Evolutionary conservation across 2,888 invertebrate genomes (phyloP).

Genomic region (Yponomeuta evonymella): DNA sequence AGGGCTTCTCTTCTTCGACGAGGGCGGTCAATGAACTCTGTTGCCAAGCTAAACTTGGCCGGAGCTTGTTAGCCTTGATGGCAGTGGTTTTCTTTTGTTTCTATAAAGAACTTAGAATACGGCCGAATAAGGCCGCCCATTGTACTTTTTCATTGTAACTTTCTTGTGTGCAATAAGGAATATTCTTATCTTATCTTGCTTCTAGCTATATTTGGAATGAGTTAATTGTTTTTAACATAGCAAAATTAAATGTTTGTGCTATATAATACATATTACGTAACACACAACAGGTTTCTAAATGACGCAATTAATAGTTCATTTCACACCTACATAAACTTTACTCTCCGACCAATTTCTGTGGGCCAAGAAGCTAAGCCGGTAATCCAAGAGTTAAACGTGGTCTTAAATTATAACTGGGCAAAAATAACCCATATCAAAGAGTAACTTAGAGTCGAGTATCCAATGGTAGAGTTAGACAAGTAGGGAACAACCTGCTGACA

Average conservation of each 20-base stretch:
- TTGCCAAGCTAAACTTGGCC: neutral
- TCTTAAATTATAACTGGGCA: neutral
- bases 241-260: too few relatives aligned
- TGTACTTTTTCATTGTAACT: too few relatives aligned
- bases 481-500: slow-evolving; percentile 33
- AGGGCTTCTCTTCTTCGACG: slow-evolving; percentile 2
- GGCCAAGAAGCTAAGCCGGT: slow-evolving; percentile 6
- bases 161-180: too few relatives aligned
- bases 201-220: too few relatives aligned
- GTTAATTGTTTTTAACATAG: too few relatives aligned
- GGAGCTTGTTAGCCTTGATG: too few relatives aligned
- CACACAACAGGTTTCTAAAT: neutral
- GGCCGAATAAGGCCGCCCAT: too few relatives aligned
- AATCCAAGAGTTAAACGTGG: slow-evolving; percentile 12
- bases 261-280: neutral
- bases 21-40: neutral
- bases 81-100: too few relatives aligned
- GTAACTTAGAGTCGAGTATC: slow-evolving; percentile 15
- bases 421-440: neutral
- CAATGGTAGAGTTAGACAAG: slow-evolving; percentile 11
- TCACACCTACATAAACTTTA: neutral
- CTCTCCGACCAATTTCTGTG: neutral
- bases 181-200: too few relatives aligned
- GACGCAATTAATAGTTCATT: neutral
- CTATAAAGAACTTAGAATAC: too few relatives aligned